Percentiles rank a stretch among this genome's conserved stretches.
Conservation (phyloP, 2,113 vertebrate species). For the Gasterosteus nipponicus region DNA sequence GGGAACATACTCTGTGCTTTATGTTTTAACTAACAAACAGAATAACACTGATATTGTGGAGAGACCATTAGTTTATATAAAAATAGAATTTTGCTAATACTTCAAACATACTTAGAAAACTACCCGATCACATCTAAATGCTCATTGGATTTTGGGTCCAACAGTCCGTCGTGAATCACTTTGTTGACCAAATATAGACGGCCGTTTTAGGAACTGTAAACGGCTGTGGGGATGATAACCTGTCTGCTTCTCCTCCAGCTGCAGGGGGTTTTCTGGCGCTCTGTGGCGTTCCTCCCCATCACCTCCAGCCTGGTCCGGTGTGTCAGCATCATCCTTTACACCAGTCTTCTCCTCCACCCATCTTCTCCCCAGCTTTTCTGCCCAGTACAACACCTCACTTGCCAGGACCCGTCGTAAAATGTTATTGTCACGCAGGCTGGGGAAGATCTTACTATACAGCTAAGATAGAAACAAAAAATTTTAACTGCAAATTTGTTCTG, state of each 20-base stretch:
- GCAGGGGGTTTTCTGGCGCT: neutral
- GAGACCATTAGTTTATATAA: neutral
- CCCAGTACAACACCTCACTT: conserved; percentile 82
- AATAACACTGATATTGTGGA: neutral
- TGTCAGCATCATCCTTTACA: neutral
- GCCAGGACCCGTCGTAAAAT: conserved; percentile 82
- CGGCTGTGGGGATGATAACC: neutral
- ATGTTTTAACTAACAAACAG: neutral
- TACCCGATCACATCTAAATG: neutral
- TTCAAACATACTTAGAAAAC: neutral
- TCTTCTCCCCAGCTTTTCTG: conserved; percentile 76
- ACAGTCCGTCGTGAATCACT: too few relatives aligned
- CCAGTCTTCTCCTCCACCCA: conserved; percentile 52
- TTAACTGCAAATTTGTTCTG: neutral
- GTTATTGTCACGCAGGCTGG: conserved; percentile 90
- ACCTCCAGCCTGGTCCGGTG: neutral
- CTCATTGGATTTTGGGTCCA: neutral
- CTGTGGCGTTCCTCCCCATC: neutral
- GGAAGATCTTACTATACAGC: conserved; percentile 88
- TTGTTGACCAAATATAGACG: neutral
- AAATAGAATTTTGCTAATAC: neutral
- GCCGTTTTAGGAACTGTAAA: neutral
- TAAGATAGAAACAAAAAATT: conserved; percentile 50
- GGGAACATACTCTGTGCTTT: neutral
- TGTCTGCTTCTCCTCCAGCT: conserved; percentile 9